These are phyloP conservation scores for Avahi laniger DNA, from an alignment of 2,797 vertebrate species.

Conservation along the genomic window DNA sequence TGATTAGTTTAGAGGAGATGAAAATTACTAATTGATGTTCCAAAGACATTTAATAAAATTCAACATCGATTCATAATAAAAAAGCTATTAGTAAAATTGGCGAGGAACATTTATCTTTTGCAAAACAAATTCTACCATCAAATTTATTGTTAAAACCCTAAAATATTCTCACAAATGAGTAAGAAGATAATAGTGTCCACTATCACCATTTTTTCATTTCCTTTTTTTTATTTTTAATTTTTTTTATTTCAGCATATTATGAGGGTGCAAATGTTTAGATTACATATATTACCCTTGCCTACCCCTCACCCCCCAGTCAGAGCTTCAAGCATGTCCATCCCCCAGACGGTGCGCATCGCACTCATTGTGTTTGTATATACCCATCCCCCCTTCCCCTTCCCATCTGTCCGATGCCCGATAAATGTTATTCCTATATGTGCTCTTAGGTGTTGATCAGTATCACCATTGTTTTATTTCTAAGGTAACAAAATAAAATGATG, in stretches of 20 bases:
- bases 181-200: not conserved
- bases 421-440: too few species aligned
- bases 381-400: too few species aligned
- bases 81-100: not conserved
- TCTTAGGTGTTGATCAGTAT: too few species aligned
- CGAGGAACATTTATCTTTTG: not conserved
- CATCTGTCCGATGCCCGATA: too few species aligned
- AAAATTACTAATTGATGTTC: not conserved
- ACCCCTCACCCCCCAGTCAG: too few species aligned
- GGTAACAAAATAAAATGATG: not conserved
- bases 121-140: not conserved
- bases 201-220: not conserved
- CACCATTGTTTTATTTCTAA: not conserved
- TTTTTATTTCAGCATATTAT: too few species aligned
- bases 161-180: not conserved
- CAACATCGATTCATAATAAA: not conserved
- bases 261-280: too few species aligned
- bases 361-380: too few species aligned
- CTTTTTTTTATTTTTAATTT: too few species aligned
- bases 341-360: too few species aligned
- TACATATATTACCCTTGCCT: too few species aligned
- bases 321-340: too few species aligned
- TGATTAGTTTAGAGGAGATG: not conserved
- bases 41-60: not conserved
- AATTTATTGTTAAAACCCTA: not conserved